Conservation (phyloP, 2,888 invertebrate genomes). For the Agapetus fuscipes region DNA sequence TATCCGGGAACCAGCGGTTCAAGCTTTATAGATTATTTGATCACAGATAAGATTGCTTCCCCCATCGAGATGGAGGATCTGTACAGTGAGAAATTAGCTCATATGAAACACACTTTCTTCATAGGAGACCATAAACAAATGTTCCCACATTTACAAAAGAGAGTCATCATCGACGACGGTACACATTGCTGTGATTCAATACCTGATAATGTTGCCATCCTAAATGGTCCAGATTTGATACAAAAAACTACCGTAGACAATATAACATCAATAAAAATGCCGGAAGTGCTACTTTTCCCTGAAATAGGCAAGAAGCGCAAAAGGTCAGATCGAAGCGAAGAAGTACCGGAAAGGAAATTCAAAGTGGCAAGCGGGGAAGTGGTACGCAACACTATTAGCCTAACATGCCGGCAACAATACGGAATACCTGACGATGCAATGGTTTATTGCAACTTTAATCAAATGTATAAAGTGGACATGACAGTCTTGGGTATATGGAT, state of each 20-base stretch:
- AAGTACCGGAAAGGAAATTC: no score
- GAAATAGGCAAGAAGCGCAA: no score
- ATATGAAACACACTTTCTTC: constrained; percentile 89
- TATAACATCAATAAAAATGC: no score
- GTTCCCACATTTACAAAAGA: constrained; percentile 84
- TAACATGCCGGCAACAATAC: constrained; percentile 83
- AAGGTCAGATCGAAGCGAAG: no score
- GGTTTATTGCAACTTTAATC: constrained; percentile 91
- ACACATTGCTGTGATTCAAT: constrained; percentile 34
- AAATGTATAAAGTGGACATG: constrained; percentile 91
- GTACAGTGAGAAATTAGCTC: constrained; percentile 86
- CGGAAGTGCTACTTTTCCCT: no score
- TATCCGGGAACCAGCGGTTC: constrained; percentile 92
- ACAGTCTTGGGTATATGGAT: constrained; percentile 82
- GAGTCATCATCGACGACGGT: constrained; percentile 33
- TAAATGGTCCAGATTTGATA: constrained; percentile 64
- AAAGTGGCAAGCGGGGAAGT: constrained; percentile 84
- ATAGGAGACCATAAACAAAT: constrained; percentile 90
- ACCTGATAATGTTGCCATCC: constrained; percentile 78
- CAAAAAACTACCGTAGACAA: no score
- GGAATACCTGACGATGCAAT: constrained; percentile 82
- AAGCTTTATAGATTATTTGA: constrained; percentile 88
- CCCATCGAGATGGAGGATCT: constrained; percentile 69
- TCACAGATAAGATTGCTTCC: constrained; percentile 81
- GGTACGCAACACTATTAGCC: constrained; percentile 80